Evolutionary conservation across 2,888 invertebrate genomes (phyloP).

Genomic region (Mythimna loreyi): DNA sequence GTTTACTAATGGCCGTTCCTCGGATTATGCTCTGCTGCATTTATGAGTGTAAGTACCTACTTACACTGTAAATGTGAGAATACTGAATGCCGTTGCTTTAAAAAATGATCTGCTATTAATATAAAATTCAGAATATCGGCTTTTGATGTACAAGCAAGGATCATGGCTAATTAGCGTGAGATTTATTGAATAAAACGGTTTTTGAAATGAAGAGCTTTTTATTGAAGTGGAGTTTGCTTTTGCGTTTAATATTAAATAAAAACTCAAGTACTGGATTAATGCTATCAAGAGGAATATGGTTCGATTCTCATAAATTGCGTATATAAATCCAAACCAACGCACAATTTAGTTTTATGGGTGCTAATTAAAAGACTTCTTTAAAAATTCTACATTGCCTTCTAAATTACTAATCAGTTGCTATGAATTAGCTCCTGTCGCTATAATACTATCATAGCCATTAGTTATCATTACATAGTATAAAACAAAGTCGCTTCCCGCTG

Average conservation of each 20-base stretch:
- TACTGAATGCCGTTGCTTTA: constrained; percentile 24
- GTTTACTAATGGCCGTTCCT: constrained; percentile 16
- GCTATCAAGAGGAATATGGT: neutral
- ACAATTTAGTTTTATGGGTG: no score
- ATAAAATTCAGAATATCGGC: constrained; percentile 2
- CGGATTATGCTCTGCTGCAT: constrained; percentile 25
- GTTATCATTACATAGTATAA: no score
- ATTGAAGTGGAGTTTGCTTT: neutral
- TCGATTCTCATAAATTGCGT: neutral
- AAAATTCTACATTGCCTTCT: no score
- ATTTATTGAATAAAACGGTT: constrained; percentile 18
- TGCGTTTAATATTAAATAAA: constrained; percentile 9
- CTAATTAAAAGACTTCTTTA: no score
- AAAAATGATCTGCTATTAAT: constrained; percentile 24
- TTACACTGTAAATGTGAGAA: constrained; percentile 9
- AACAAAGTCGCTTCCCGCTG: no score
- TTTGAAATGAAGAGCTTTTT: constrained; percentile 3
- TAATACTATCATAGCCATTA: no score
- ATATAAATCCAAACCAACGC: neutral
- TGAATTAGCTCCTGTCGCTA: no score
- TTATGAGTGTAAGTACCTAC: constrained; percentile 22
- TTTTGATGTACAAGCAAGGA: constrained; percentile 14
- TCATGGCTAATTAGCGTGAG: constrained; percentile 28
- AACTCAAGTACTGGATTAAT: neutral
- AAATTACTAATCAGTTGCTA: no score